A percentile compares a stretch with the other conserved stretches of the same genome.
Conservation (phyloP, 2,797 vertebrate genomes). For the Meda fulgida region DNA sequence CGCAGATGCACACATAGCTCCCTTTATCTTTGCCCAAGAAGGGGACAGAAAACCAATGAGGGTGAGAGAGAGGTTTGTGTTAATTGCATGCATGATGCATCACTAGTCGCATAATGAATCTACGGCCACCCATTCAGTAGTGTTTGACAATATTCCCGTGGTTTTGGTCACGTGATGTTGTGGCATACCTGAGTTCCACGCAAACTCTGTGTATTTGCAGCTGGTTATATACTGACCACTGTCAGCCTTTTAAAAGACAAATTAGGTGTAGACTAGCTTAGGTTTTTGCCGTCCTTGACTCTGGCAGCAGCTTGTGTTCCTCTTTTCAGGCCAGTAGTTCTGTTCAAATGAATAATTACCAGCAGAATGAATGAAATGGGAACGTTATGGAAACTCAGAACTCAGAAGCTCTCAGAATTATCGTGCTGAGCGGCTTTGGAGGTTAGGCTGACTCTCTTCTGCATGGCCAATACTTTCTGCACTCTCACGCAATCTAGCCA, state of each 20-base stretch:
- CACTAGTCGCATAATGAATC: constrained; percentile 61
- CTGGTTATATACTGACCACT: neutral
- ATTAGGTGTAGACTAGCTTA: neutral
- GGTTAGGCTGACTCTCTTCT: constrained; percentile 11
- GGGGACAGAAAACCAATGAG: constrained; percentile 16
- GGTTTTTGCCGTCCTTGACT: neutral
- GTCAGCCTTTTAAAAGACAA: neutral
- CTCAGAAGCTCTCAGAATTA: constrained; percentile 17
- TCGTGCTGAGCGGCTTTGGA: constrained; percentile 17
- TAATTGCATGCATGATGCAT: constrained; percentile 69
- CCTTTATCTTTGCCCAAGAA: constrained; percentile 28
- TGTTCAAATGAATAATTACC: constrained; percentile 43
- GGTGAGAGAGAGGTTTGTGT: constrained; percentile 60
- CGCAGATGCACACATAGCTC: constrained; percentile 42
- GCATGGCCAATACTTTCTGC: neutral
- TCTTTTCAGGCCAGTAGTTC: constrained; percentile 34
- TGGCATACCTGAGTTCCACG: neutral
- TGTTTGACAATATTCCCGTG: constrained; percentile 57
- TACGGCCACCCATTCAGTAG: constrained; percentile 61
- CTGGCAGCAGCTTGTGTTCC: constrained; percentile 43
- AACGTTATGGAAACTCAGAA: constrained; percentile 8
- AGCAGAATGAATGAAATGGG: constrained; percentile 38
- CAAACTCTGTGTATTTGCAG: neutral
- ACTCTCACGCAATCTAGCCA: constrained; percentile 1
- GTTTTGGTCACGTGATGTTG: neutral